phyloP scores from a whole-genome alignment of 2,113 vertebrate species.

The Chroicocephalus ridibundus region DNA sequence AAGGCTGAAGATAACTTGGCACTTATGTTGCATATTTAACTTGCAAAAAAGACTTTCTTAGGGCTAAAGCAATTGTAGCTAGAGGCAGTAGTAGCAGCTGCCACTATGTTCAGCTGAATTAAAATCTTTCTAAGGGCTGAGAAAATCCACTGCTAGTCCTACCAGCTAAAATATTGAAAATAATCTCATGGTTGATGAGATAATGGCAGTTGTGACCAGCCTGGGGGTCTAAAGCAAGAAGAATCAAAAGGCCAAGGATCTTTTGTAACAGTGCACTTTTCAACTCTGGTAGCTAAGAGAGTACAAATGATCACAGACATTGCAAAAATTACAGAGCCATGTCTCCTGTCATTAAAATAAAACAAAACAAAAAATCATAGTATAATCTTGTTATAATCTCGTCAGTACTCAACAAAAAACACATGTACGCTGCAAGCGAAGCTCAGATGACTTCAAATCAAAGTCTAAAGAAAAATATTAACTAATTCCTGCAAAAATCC shows the following conservation, averaged over 20 bases:
- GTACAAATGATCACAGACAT: neutral
- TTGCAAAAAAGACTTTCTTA: neutral
- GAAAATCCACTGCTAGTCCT: slow-evolving; percentile 1
- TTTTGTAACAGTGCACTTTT: neutral
- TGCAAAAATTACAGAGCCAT: neutral
- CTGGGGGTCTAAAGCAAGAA: neutral
- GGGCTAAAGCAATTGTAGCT: neutral
- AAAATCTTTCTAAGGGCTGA: slow-evolving; percentile 6
- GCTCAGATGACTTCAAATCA: neutral
- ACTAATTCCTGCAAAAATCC: neutral
- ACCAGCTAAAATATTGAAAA: slow-evolving; percentile 35
- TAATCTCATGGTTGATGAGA: slow-evolving; percentile 6
- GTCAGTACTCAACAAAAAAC: neutral
- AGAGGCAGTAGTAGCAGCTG: slow-evolving; percentile 3
- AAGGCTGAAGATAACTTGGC: slow-evolving; percentile 7
- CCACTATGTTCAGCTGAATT: neutral
- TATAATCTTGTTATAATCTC: neutral
- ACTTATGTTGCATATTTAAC: slow-evolving; percentile 36
- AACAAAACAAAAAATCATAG: neutral
- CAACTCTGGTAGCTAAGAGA: neutral
- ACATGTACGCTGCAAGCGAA: neutral
- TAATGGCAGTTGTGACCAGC: neutral
- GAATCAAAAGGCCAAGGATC: neutral
- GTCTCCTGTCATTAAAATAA: neutral
- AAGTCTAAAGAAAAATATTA: neutral